phyloP scores from a whole-genome alignment of 2,797 vertebrate species.

The Esox masquinongy region DNA sequence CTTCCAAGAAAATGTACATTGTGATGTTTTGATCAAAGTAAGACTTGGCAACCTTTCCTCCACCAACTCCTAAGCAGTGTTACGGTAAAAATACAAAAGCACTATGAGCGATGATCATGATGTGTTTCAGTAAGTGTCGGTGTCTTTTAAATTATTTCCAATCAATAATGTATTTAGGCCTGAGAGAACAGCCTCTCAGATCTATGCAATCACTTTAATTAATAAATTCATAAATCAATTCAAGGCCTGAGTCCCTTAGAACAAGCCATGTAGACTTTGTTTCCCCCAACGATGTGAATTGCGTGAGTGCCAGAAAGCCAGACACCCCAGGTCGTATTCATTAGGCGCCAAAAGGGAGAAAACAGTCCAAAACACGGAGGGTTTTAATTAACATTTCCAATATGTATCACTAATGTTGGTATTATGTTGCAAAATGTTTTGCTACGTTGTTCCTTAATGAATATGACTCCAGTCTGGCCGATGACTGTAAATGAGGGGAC shows the following conservation, averaged over 20 bases:
- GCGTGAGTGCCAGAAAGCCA: not conserved
- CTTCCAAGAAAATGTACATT: constrained; percentile 14
- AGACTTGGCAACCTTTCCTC: not conserved
- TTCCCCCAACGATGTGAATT: not conserved
- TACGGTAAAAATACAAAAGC: not conserved
- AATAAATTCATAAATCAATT: constrained; percentile 11
- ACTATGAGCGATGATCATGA: not conserved
- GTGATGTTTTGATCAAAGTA: constrained; percentile 23
- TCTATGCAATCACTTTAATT: constrained; percentile 60
- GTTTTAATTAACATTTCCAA: not conserved
- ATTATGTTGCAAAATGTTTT: not conserved
- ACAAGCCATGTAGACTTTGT: not conserved
- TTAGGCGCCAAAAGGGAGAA: not conserved
- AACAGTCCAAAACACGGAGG: not conserved
- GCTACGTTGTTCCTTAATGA: not conserved
- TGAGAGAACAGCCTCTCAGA: constrained; percentile 50
- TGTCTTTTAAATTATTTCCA: constrained; percentile 28
- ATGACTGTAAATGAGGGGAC: not conserved
- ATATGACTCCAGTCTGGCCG: not conserved
- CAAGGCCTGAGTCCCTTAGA: constrained; percentile 41
- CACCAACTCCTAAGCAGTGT: not conserved
- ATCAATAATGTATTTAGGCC: constrained; percentile 30
- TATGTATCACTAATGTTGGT: not conserved
- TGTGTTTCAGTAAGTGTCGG: not conserved
- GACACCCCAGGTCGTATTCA: not conserved